A percentile compares a stretch with the other conserved stretches of the same genome.
These are phyloP conservation scores for Typhlomys cinereus DNA, from an alignment of 2,113 vertebrate genomes.

Conservation along the genomic window DNA sequence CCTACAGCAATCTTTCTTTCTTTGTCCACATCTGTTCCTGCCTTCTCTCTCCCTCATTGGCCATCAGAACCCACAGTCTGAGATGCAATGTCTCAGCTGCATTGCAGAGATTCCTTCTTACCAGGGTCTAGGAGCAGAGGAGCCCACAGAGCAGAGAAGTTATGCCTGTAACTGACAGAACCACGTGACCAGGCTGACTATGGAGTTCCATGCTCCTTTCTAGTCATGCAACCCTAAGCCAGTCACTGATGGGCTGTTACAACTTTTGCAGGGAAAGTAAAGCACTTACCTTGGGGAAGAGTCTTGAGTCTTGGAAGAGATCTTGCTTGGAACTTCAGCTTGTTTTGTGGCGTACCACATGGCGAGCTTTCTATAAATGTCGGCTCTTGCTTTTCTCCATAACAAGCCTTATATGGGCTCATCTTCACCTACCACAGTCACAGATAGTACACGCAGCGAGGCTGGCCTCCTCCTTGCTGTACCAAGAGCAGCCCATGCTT, in stretches of 20 bases:
- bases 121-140: background rate
- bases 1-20: background rate
- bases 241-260: fast-evolving
- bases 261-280: background rate
- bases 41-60: no score
- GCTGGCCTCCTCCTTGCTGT: conserved; percentile 17
- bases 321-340: background rate
- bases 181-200: background rate
- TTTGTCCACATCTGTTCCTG: background rate
- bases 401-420: background rate
- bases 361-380: background rate
- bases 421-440: background rate
- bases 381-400: background rate
- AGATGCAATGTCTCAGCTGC: background rate
- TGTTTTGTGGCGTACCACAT: background rate
- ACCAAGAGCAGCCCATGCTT: conserved; percentile 23
- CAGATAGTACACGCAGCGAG: background rate
- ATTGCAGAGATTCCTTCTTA: background rate
- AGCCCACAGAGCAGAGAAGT: background rate
- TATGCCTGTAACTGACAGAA: background rate
- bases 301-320: background rate
- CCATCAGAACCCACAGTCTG: background rate
- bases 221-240: background rate
- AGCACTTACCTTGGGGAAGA: background rate
- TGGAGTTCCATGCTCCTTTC: background rate